Conservation (phyloP, 2,888 invertebrate genomes). For the Patella depressa region DNA sequence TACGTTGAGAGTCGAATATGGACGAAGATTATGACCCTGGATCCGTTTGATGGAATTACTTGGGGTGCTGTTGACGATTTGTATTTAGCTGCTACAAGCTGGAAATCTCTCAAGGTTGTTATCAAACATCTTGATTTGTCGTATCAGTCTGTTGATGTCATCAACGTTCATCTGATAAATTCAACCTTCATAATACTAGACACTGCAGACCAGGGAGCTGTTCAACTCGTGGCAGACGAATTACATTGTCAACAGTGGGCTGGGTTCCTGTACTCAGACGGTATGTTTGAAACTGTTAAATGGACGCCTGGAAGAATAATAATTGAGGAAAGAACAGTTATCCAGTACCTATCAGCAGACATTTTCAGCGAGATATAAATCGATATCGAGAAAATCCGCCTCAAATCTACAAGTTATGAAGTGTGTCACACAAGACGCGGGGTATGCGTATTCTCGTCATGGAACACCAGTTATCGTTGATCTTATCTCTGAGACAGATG, state of each 20-base stretch:
- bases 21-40: not conserved
- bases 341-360: too few relatives aligned
- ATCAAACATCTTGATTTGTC: not conserved
- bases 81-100: not conserved
- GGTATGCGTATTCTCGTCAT: too few relatives aligned
- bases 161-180: not conserved
- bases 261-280: not conserved
- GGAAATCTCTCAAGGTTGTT: not conserved
- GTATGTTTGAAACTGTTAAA: not conserved
- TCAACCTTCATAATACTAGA: not conserved
- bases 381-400: too few relatives aligned
- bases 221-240: not conserved
- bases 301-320: not conserved
- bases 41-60: not conserved
- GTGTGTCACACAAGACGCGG: too few relatives aligned
- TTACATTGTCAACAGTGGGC: not conserved
- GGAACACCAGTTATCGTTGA: too few relatives aligned
- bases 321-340: too few relatives aligned
- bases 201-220: not conserved
- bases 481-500: too few relatives aligned
- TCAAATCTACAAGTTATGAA: too few relatives aligned
- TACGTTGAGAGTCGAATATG: not conserved
- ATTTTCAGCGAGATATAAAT: too few relatives aligned
- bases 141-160: not conserved
- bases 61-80: not conserved